A percentile compares a stretch with the other conserved stretches of the same genome.
These are phyloP conservation scores for Adelges cooleyi DNA, from an alignment of 1,140 invertebrate genomes.

Conservation along the genomic window DNA sequence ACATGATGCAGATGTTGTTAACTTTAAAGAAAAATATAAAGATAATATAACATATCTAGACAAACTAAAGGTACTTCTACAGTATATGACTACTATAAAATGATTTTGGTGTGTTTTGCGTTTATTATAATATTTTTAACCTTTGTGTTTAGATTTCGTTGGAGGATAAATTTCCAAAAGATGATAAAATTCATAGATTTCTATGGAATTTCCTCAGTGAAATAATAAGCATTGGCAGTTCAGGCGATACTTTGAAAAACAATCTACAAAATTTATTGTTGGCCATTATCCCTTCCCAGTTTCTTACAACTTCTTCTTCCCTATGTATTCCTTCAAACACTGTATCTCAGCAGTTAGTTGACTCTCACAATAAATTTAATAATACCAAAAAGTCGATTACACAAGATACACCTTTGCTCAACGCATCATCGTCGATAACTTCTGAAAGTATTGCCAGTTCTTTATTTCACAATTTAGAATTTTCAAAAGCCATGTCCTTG, in stretches of 20 bases:
- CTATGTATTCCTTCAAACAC: too few species aligned
- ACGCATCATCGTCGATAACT: neutral
- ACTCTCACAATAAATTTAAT: too few species aligned
- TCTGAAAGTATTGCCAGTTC: constrained; percentile 14
- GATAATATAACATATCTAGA: constrained; percentile 63
- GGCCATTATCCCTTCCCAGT: neutral
- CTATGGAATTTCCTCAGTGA: constrained; percentile 12
- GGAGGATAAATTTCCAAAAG: constrained; percentile 11
- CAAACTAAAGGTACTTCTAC: constrained; percentile 51
- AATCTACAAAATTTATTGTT: constrained; percentile 8
- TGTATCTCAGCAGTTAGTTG: too few species aligned
- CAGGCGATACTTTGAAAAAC: neutral
- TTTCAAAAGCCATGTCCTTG: constrained; percentile 16
- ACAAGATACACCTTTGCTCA: too few species aligned
- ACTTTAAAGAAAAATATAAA: constrained; percentile 63
- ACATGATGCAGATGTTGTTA: constrained; percentile 60
- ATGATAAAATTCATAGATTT: neutral
- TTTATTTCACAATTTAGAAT: constrained; percentile 10
- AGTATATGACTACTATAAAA: neutral
- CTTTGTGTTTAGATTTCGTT: constrained; percentile 4
- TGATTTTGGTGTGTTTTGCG: too few species aligned
- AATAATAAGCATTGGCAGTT: neutral
- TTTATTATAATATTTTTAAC: neutral
- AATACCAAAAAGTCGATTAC: too few species aligned
- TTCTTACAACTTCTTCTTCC: too few species aligned